Evolutionary conservation across 2,797 vertebrate species (phyloP).

Genomic region (Streptopelia turtur): DNA sequence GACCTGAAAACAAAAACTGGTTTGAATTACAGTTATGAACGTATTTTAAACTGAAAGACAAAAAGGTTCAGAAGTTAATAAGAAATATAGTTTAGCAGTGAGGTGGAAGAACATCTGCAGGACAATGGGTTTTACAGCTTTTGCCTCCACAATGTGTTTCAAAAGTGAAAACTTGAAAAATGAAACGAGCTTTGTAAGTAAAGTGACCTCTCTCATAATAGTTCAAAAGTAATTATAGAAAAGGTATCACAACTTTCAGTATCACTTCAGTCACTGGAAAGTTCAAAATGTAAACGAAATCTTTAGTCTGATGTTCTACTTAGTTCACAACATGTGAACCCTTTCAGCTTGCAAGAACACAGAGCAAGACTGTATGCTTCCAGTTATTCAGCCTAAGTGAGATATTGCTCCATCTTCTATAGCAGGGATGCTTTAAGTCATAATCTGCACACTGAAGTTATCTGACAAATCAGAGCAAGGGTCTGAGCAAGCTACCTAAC

Average conservation of each 20-base stretch:
- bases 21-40: constrained; percentile 30
- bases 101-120: background rate
- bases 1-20: background rate
- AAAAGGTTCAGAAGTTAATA: background rate
- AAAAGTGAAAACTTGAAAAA: background rate
- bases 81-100: background rate
- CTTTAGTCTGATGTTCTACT: background rate
- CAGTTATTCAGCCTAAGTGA: background rate
- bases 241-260: background rate
- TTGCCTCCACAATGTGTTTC: background rate
- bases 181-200: background rate
- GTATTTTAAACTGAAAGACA: constrained; percentile 15
- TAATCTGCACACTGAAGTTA: background rate
- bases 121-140: background rate
- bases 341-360: background rate
- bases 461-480: background rate
- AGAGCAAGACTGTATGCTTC: background rate
- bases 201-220: background rate
- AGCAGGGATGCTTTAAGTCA: background rate
- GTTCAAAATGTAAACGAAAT: background rate
- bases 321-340: background rate
- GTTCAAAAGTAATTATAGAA: background rate
- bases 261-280: background rate
- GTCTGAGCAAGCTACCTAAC: background rate
- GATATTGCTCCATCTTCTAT: background rate